These are phyloP conservation scores for Cossypha polioptera DNA, from an alignment of 2,797 vertebrate species.

Conservation along the genomic window DNA sequence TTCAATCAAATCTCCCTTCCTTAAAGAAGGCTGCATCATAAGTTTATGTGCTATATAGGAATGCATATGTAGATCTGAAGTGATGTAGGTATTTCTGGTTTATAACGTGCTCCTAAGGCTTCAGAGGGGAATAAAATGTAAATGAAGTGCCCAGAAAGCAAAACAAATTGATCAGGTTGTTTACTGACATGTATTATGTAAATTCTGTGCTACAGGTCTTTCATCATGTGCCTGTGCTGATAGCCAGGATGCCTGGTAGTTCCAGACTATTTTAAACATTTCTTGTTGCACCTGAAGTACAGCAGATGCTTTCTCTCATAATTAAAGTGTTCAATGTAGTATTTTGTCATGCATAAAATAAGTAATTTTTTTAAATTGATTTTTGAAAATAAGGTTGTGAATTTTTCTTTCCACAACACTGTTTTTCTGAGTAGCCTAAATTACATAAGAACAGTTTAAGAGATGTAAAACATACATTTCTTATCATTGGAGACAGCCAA, in stretches of 20 bases:
- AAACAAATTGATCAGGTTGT: not conserved
- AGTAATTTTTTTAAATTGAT: not conserved
- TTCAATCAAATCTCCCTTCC: not conserved
- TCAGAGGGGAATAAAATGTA: not conserved
- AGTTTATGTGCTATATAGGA: not conserved
- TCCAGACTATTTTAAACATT: not conserved
- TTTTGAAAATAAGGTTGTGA: not conserved
- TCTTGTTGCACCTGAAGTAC: not conserved
- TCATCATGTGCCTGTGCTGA: not conserved
- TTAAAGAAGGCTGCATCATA: not conserved
- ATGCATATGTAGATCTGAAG: not conserved
- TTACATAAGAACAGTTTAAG: not conserved
- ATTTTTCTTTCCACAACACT: not conserved
- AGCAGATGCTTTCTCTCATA: not conserved
- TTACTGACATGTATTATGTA: not conserved
- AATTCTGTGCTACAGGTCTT: not conserved
- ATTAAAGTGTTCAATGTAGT: not conserved
- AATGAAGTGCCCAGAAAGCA: slow-evolving; percentile 12
- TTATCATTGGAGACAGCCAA: not conserved
- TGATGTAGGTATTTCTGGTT: not conserved
- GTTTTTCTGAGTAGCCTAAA: not conserved
- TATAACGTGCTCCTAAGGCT: not conserved
- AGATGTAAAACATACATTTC: not conserved
- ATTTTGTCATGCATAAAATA: not conserved
- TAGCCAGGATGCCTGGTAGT: not conserved